Conservation (phyloP, 2,797 vertebrate species). For the Premnoplex brunnescens region DNA sequence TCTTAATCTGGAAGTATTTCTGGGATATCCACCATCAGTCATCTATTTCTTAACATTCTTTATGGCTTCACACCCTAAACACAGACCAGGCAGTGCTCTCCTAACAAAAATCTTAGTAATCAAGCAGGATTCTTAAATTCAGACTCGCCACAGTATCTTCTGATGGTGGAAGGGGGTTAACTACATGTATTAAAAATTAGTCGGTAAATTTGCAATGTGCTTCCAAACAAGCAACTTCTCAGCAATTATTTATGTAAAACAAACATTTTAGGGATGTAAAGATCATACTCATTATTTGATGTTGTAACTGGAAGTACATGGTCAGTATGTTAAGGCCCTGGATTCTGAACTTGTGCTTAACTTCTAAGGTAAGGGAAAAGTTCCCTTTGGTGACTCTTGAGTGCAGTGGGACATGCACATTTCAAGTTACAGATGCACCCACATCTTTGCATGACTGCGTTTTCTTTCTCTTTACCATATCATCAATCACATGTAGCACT, state of each 20-base stretch:
- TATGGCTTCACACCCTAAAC: not conserved
- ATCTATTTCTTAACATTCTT: not conserved
- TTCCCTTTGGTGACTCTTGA: not conserved
- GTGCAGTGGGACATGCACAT: not conserved
- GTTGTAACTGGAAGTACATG: not conserved
- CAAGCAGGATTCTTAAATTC: not conserved
- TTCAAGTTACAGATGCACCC: not conserved
- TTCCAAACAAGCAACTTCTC: not conserved
- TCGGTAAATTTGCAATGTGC: not conserved
- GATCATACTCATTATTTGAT: not conserved
- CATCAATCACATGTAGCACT: not conserved
- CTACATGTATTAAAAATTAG: not conserved
- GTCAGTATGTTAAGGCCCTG: not conserved
- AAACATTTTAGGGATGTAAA: not conserved
- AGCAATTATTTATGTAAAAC: not conserved
- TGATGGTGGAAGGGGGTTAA: not conserved
- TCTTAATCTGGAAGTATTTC: not conserved
- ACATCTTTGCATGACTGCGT: not conserved
- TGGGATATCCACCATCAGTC: not conserved
- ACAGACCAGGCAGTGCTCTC: not conserved
- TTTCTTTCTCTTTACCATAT: not conserved
- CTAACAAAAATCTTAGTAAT: not conserved
- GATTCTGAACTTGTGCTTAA: not conserved
- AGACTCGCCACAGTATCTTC: not conserved
- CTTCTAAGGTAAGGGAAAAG: not conserved